phyloP scores from a whole-genome alignment of 2,888 invertebrate genomes.

The Bombyx huttoni region DNA sequence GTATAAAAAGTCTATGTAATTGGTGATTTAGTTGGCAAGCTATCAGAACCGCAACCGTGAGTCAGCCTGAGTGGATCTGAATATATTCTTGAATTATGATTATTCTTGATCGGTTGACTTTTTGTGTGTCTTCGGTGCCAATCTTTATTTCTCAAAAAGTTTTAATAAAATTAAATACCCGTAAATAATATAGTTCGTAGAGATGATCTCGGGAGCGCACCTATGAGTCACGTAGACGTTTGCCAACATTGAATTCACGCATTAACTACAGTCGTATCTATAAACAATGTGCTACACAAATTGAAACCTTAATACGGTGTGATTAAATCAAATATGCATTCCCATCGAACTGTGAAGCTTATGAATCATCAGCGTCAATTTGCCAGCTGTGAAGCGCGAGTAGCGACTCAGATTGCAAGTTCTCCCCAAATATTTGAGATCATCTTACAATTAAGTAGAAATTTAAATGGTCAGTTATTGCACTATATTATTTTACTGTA shows the following conservation, averaged over 20 bases:
- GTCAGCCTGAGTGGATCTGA: constrained; percentile 1
- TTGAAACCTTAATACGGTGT: constrained; percentile 29
- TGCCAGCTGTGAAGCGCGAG: constrained; percentile 55
- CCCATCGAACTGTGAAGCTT: constrained; percentile 25
- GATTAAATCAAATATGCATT: constrained; percentile 15
- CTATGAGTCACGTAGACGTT: constrained; percentile 48
- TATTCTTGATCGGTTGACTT: constrained; percentile 17
- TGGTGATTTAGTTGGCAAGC: constrained; percentile 1
- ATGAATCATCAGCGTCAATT: constrained; percentile 46
- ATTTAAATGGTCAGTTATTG: neutral
- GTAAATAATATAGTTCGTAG: constrained; percentile 13
- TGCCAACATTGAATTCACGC: constrained; percentile 43
- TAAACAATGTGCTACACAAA: constrained; percentile 22
- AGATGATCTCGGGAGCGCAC: constrained; percentile 47
- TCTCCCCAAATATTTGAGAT: constrained; percentile 37
- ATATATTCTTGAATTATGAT: constrained; percentile 8
- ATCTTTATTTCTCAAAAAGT: constrained; percentile 9
- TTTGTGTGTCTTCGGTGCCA: constrained; percentile 13
- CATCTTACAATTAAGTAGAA: constrained; percentile 37
- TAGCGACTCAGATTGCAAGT: constrained; percentile 49
- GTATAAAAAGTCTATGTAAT: neutral
- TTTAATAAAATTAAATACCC: neutral
- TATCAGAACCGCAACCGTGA: constrained; percentile 4
- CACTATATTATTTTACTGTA: no score
- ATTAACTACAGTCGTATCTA: constrained; percentile 32